Percentiles rank a stretch among this genome's conserved stretches.
These are phyloP conservation scores for Eupithecia subfuscata DNA, from an alignment of 2,888 invertebrate species.

Conservation along the genomic window DNA sequence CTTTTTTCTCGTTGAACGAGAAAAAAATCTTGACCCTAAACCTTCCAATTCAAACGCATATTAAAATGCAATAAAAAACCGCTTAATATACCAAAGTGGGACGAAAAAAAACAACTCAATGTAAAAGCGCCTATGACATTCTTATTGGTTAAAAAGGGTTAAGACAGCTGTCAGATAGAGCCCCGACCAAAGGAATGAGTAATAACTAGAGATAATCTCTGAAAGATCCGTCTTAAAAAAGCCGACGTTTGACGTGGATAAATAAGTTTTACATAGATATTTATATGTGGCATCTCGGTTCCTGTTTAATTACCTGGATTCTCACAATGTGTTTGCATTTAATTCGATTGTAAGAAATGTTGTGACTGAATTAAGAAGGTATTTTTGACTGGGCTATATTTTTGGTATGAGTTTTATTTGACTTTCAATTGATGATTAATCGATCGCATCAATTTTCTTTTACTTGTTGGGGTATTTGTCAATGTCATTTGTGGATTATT, in stretches of 20 bases:
- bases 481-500: background rate
- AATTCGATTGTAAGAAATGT: slow-evolving; percentile 22
- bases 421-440: slow-evolving; percentile 3
- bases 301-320: slow-evolving; percentile 81
- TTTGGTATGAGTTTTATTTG: background rate
- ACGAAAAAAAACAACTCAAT: slow-evolving; percentile 63
- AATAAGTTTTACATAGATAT: slow-evolving; percentile 79
- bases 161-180: slow-evolving; percentile 81
- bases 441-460: slow-evolving; percentile 4
- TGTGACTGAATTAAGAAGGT: slow-evolving; percentile 9
- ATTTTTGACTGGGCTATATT: background rate
- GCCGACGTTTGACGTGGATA: slow-evolving; percentile 79
- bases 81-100: slow-evolving; percentile 58
- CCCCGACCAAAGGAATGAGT: slow-evolving; percentile 78
- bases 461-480: background rate
- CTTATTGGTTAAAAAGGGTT: slow-evolving; percentile 83
- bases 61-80: slow-evolving; percentile 69
- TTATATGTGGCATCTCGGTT: slow-evolving; percentile 71
- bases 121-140: slow-evolving; percentile 78
- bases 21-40: slow-evolving; percentile 16
- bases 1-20: background rate
- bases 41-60: slow-evolving; percentile 49
- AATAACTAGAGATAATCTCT: slow-evolving; percentile 80
- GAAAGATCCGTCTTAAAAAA: slow-evolving; percentile 83
- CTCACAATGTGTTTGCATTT: slow-evolving; percentile 73